These are phyloP conservation scores for Drosophila nr. medialis DNA, from an alignment of 2,888 invertebrate genomes.

Conservation along the genomic window DNA sequence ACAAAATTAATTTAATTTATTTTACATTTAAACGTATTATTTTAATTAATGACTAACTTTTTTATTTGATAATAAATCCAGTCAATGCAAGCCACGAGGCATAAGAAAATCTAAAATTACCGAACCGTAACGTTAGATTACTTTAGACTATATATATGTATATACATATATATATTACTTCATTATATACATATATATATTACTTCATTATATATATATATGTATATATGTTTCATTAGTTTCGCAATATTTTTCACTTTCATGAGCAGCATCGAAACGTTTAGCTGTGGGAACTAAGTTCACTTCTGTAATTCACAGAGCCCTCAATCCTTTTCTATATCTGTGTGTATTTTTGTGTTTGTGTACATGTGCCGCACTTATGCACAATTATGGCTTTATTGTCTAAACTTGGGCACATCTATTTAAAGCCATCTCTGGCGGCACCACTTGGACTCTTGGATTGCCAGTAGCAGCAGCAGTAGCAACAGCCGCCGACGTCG, in stretches of 20 bases:
- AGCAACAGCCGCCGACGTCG: slow-evolving; percentile 6
- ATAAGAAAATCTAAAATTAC: background rate
- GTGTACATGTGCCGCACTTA: slow-evolving; percentile 59
- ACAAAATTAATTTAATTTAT: background rate
- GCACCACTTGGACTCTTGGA: slow-evolving; percentile 36
- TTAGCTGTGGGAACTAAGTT: slow-evolving; percentile 51
- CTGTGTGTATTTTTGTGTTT: slow-evolving; percentile 11
- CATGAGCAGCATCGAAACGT: slow-evolving; percentile 23
- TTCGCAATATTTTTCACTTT: slow-evolving; percentile 54
- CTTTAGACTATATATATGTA: background rate
- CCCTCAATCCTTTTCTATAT: slow-evolving; percentile 22
- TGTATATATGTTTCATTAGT: slow-evolving; percentile 15
- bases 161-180: background rate
- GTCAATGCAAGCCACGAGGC: background rate
- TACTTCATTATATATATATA: too few relatives aligned
- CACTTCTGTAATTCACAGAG: slow-evolving; percentile 15
- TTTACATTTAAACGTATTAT: background rate
- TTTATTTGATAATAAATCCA: background rate
- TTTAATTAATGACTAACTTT: background rate
- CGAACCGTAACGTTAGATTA: background rate
- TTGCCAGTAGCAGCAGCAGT: slow-evolving; percentile 18
- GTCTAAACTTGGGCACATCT: slow-evolving; percentile 81
- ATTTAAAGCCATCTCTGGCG: slow-evolving; percentile 73
- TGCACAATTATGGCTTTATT: slow-evolving; percentile 80
- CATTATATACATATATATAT: too few relatives aligned